These are phyloP conservation scores for Phyllotreta striolata DNA, from an alignment of 2,888 invertebrate genomes.

Conservation along the genomic window DNA sequence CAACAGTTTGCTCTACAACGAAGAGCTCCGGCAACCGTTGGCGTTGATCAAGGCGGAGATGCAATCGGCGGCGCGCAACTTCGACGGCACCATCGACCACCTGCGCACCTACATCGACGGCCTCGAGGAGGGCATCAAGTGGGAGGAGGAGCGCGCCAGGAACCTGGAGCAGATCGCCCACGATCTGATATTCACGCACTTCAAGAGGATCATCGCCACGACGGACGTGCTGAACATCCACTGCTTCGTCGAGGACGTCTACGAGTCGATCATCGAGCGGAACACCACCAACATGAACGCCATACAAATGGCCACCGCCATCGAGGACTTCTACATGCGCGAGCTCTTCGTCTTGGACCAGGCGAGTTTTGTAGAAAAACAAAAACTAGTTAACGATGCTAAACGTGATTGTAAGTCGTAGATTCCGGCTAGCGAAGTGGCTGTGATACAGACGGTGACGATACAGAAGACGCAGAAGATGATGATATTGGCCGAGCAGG, in stretches of 20 bases:
- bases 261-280: slow-evolving; percentile 67
- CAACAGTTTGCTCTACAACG: slow-evolving; percentile 66
- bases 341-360: slow-evolving; percentile 65
- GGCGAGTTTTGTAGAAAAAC: slow-evolving; percentile 31
- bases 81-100: slow-evolving; percentile 57
- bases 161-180: slow-evolving; percentile 65
- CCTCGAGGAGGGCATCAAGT: slow-evolving; percentile 59
- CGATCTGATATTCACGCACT: slow-evolving; percentile 66
- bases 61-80: slow-evolving; percentile 58
- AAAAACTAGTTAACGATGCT: too few relatives aligned
- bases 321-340: slow-evolving; percentile 65
- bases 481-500: background rate
- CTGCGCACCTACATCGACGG: slow-evolving; percentile 59
- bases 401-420: background rate
- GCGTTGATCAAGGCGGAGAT: slow-evolving; percentile 63
- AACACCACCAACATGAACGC: slow-evolving; percentile 67
- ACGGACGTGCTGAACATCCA: slow-evolving; percentile 66
- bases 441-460: too few relatives aligned
- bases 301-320: slow-evolving; percentile 65
- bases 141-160: slow-evolving; percentile 64
- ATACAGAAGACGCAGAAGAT: background rate
- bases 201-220: slow-evolving; percentile 66
- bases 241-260: slow-evolving; percentile 71
- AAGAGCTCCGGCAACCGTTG: slow-evolving; percentile 65
- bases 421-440: background rate